These are phyloP conservation scores for Australoheros facetus DNA, from an alignment of 2,797 vertebrate species.

Conservation along the genomic window DNA sequence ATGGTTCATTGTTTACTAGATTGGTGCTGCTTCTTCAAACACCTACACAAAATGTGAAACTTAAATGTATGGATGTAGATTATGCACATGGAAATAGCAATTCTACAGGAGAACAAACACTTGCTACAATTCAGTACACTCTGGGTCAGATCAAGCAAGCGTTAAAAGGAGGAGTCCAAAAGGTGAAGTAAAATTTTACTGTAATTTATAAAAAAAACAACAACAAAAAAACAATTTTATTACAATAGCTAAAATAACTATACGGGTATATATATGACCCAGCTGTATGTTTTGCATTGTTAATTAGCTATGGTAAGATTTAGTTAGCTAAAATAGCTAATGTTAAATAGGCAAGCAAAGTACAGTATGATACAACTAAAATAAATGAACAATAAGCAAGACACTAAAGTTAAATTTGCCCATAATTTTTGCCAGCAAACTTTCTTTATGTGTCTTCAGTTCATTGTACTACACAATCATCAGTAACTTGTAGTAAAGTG, in stretches of 20 bases:
- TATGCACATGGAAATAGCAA: conserved; percentile 8
- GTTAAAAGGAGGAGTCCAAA: conserved; percentile 30
- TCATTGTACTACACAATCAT: too few relatives aligned
- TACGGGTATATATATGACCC: too few relatives aligned
- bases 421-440: not conserved
- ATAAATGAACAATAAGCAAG: not conserved
- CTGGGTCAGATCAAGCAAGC: conserved; percentile 26
- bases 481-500: not conserved
- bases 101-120: conserved; percentile 14
- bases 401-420: not conserved
- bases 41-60: too few relatives aligned
- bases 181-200: conserved; percentile 19
- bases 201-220: too few relatives aligned
- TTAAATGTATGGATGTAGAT: too few relatives aligned
- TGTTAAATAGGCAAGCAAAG: not conserved
- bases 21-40: too few relatives aligned
- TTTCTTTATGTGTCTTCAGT: not conserved
- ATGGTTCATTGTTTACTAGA: too few relatives aligned
- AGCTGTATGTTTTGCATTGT: too few relatives aligned
- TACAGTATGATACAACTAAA: not conserved
- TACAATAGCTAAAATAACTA: too few relatives aligned
- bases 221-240: too few relatives aligned
- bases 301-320: not conserved
- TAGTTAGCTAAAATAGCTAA: not conserved
- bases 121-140: conserved; percentile 5